phyloP scores from a whole-genome alignment of 2,797 vertebrate genomes.

The Chaetodon trifasciatus region DNA sequence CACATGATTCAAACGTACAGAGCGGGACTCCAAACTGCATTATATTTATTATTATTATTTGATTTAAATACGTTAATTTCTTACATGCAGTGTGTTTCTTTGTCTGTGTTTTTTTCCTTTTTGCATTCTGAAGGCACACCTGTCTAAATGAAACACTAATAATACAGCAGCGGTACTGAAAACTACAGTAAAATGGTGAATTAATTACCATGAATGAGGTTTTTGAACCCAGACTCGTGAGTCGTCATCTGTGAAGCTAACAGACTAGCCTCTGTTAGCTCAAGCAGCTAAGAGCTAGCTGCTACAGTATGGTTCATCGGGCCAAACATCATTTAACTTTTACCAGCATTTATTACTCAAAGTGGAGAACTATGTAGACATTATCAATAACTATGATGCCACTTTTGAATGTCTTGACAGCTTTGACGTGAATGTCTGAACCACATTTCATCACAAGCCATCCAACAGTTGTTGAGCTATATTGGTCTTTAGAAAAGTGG shows the following conservation, averaged over 20 bases:
- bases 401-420: no score
- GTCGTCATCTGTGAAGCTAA: background rate
- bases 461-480: background rate
- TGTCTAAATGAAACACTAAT: background rate
- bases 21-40: background rate
- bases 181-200: background rate
- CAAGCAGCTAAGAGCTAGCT: background rate
- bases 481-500: no score
- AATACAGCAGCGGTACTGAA: conserved; percentile 1
- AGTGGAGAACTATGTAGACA: no score
- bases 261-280: background rate
- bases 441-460: background rate
- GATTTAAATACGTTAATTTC: background rate
- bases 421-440: no score
- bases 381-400: no score
- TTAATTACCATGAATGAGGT: background rate
- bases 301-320: no score
- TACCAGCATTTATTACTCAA: no score
- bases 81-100: background rate
- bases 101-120: background rate
- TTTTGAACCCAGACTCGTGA: background rate
- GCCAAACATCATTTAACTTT: background rate
- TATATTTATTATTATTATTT: background rate
- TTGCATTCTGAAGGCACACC: background rate
- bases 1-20: background rate